Conservation (phyloP, 2,113 vertebrate species). For the Hemiprocne comata region DNA sequence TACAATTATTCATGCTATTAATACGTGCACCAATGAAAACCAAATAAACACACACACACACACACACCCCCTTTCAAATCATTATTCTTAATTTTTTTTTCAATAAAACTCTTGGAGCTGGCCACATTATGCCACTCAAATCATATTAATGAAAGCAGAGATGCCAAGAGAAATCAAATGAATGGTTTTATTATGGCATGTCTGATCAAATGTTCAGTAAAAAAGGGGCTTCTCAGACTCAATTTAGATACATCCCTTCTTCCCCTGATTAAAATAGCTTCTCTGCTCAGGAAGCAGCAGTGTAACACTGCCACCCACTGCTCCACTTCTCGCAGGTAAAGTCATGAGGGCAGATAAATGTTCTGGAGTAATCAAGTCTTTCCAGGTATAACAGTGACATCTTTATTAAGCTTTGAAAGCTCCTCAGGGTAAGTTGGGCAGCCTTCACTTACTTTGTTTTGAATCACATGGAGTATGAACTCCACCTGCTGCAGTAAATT, state of each 20-base stretch:
- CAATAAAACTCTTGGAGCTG: background rate
- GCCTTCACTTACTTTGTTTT: background rate
- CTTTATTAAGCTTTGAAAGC: background rate
- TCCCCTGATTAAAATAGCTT: background rate
- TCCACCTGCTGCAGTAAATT: background rate
- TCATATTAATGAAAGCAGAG: background rate
- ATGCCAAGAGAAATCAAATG: background rate
- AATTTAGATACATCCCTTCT: background rate
- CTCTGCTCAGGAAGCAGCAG: conserved; percentile 4
- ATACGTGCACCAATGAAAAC: background rate
- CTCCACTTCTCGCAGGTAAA: background rate
- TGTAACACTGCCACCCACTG: conserved; percentile 60
- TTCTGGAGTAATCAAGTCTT: background rate
- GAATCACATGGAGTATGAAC: background rate
- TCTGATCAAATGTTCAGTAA: background rate
- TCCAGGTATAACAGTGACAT: background rate
- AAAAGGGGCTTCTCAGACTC: background rate
- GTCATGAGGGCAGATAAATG: background rate
- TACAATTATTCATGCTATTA: background rate
- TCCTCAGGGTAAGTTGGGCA: background rate
- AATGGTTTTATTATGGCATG: background rate
- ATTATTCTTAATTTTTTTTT: background rate
- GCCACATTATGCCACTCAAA: background rate
- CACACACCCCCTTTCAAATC: background rate
- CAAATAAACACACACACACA: background rate